Conservation (phyloP, 2,797 vertebrate species). For the Cottoperca gobio region DNA sequence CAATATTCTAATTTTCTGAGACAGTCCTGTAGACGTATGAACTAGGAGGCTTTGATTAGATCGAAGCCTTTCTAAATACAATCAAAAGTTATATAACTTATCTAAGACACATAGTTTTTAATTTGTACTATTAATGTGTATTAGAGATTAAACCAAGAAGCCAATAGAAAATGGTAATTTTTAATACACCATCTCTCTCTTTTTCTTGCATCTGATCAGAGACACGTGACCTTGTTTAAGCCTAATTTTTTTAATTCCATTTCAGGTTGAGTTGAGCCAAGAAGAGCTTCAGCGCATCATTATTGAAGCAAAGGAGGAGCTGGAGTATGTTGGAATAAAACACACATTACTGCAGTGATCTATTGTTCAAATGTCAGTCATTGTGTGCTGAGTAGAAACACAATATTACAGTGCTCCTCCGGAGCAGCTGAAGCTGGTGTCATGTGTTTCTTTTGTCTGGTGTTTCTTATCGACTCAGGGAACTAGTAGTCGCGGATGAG, state of each 20-base stretch:
- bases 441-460: neutral
- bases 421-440: neutral
- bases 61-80: neutral
- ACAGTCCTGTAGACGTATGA: too few species aligned
- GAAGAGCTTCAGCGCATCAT: slow-evolving; percentile 87
- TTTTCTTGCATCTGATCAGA: neutral
- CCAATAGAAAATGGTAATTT: neutral
- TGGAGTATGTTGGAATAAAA: slow-evolving; percentile 68
- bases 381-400: neutral
- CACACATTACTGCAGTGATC: neutral
- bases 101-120: neutral
- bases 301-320: slow-evolving; percentile 80
- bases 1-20: too few species aligned
- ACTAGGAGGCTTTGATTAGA: too few species aligned
- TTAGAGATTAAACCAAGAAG: neutral
- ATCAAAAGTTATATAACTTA: neutral
- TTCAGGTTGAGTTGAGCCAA: slow-evolving; percentile 85
- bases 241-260: neutral
- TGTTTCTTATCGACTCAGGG: slow-evolving; percentile 67
- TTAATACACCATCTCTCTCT: neutral
- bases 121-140: neutral
- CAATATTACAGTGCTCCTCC: neutral
- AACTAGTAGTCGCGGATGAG: slow-evolving; percentile 71
- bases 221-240: neutral
- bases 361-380: neutral